Base-by-base conservation (phyloP, 2,113 vertebrate species). In the Chitala chitala region DNA sequence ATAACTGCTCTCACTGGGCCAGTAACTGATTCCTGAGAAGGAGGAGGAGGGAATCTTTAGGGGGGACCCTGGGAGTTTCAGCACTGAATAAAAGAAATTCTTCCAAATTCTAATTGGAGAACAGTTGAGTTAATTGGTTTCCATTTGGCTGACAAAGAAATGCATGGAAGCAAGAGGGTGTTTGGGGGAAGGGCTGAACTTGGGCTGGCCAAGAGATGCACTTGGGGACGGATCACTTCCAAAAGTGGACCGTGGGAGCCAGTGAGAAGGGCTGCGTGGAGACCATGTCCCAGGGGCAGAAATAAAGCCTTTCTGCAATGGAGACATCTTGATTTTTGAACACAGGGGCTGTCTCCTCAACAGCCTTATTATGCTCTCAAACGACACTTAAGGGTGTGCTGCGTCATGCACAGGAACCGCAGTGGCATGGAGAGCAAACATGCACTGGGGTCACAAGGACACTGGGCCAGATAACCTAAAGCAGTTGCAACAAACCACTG, bases 61-160 rank as follows among this genome's bases (percentile, higher is more conserved):
- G 82, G 50, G 61, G 40, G 55, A 46, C 69, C 84, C 85, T 88
- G 90, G 88, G 89, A 93, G 91, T 91, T 81, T 69, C 82, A 92
- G 90, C 86, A 87, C 89, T 86, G 91, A 94, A 93, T 91, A 93
- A 93, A 92, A 93, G 90, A 92, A 92, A 94, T 93, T 93, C 92
- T 93, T 93, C 91, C 89, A 90, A 94, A 94, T 94, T 94, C 93
- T 96, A 97, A 97, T 97, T 96, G 96, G 92, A 91, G 90, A 94
- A 94, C 93, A 93, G 93, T 94, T 94, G 93, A 93, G 92, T 96
- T 96, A 96, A 98, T 96, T 96, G 94, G 93, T 92, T 92, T 93
- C 94, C 93, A 92, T 95, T 96, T 95, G 94, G 93, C 92, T 92
- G 89, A 96, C 93, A 97, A 98, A 94, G 91, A 90, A 86, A 93